phyloP scores from a whole-genome alignment of 2,113 vertebrate species.

The Cyrtonyx montezumae region DNA sequence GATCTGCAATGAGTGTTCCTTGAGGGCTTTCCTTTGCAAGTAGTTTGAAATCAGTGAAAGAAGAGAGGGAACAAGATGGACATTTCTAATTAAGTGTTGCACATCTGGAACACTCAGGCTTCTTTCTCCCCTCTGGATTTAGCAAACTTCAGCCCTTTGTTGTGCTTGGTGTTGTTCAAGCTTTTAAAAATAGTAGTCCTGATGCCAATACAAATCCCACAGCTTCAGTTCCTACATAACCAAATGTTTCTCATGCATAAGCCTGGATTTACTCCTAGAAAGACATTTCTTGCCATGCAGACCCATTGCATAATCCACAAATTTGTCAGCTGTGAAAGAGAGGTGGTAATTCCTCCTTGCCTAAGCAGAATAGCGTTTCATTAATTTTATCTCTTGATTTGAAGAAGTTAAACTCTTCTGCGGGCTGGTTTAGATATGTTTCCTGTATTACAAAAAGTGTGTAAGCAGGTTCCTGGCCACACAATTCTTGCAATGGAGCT shows the following conservation, averaged over 20 bases:
- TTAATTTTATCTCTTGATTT: neutral
- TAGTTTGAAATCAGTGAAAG: conserved; percentile 49
- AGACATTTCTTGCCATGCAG: neutral
- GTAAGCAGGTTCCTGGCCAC: neutral
- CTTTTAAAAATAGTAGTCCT: neutral
- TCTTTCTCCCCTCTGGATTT: conserved; percentile 40
- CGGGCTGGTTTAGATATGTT: neutral
- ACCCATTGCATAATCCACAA: neutral
- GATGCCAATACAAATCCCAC: neutral
- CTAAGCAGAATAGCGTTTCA: neutral
- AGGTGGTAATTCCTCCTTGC: neutral
- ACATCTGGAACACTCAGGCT: conserved; percentile 58
- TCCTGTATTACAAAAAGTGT: neutral
- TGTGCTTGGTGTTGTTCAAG: neutral
- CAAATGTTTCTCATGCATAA: conserved; percentile 7
- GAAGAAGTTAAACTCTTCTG: neutral
- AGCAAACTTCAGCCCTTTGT: conserved; percentile 34
- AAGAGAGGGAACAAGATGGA: conserved; percentile 23
- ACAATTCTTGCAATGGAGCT: neutral
- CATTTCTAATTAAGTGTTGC: conserved; percentile 64
- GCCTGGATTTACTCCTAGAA: neutral
- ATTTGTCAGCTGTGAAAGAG: neutral
- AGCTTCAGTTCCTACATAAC: neutral
- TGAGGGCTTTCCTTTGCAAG: conserved; percentile 23
- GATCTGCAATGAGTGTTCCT: conserved; percentile 35